Evolutionary conservation across 2,888 invertebrate species (phyloP).

Genomic region (Ganaspis brasiliensis): DNA sequence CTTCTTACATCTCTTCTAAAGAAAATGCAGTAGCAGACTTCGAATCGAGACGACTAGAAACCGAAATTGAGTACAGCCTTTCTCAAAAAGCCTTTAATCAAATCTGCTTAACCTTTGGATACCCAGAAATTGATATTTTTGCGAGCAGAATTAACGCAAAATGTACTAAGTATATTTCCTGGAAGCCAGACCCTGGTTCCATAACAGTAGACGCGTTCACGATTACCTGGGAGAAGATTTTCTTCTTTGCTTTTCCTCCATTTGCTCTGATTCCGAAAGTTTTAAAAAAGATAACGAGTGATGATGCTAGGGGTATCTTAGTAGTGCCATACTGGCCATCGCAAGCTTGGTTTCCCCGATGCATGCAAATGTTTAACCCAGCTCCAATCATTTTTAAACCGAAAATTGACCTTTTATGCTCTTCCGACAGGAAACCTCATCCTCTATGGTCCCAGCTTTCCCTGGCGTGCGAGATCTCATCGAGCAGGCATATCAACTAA

Average conservation of each 20-base stretch:
- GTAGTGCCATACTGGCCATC: constrained; percentile 66
- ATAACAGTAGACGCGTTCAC: constrained; percentile 25
- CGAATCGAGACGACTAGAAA: constrained; percentile 56
- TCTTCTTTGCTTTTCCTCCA: constrained; percentile 67
- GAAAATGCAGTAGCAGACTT: constrained; percentile 59
- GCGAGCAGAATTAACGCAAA: constrained; percentile 44
- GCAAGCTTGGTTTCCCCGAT: constrained; percentile 70
- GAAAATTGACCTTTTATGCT: constrained; percentile 57
- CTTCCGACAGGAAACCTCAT: constrained; percentile 58
- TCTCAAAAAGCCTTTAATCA: neutral
- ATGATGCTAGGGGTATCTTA: constrained; percentile 66
- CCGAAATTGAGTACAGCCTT: constrained; percentile 43
- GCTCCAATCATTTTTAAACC: constrained; percentile 59
- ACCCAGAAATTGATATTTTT: constrained; percentile 33
- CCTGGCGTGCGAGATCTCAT: constrained; percentile 42
- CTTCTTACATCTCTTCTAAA: constrained; percentile 55
- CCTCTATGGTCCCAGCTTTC: constrained; percentile 39
- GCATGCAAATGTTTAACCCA: constrained; percentile 46
- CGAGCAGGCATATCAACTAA: constrained; percentile 50
- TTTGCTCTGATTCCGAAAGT: constrained; percentile 64
- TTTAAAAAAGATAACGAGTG: constrained; percentile 66
- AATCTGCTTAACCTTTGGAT: neutral
- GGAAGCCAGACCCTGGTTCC: constrained; percentile 43
- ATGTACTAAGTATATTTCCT: constrained; percentile 37
- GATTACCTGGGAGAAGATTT: neutral